phyloP scores from a whole-genome alignment of 2,888 invertebrate species.

The Platycheirus rosarum region DNA sequence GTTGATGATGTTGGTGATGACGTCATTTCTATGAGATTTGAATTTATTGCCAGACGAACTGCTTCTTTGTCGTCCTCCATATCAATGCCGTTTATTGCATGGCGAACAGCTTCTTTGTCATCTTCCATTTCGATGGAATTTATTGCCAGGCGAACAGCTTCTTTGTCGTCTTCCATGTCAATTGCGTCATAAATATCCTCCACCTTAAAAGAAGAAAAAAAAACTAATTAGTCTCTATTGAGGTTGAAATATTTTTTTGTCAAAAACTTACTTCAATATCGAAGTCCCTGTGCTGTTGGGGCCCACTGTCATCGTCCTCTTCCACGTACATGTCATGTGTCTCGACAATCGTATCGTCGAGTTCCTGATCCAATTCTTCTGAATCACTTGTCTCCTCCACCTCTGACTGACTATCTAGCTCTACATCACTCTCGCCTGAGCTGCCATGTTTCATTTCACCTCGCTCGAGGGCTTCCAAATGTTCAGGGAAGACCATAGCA shows the following conservation, averaged over 20 bases:
- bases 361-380: slow-evolving; percentile 84
- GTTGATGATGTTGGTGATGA: slow-evolving; percentile 76
- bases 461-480: slow-evolving; percentile 91
- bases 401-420: slow-evolving; percentile 82
- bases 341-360: slow-evolving; percentile 83
- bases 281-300: slow-evolving; percentile 83
- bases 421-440: slow-evolving; percentile 86
- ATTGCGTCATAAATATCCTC: slow-evolving; percentile 89
- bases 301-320: slow-evolving; percentile 82
- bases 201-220: slow-evolving; percentile 83
- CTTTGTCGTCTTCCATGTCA: slow-evolving; percentile 86
- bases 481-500: slow-evolving; percentile 96
- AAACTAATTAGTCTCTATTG: no score
- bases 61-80: slow-evolving; percentile 85
- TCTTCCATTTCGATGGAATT: slow-evolving; percentile 85
- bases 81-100: slow-evolving; percentile 86
- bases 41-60: slow-evolving; percentile 77
- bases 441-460: slow-evolving; percentile 94
- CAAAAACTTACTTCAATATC: slow-evolving; percentile 84
- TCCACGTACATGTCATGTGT: slow-evolving; percentile 82
- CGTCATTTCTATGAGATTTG: slow-evolving; percentile 79
- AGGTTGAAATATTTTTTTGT: no score
- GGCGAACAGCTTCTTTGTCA: slow-evolving; percentile 80
- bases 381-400: slow-evolving; percentile 83
- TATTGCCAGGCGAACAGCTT: slow-evolving; percentile 77